phyloP scores from a whole-genome alignment of 2,113 vertebrate genomes.

The Melanotaenia duboulayi region DNA sequence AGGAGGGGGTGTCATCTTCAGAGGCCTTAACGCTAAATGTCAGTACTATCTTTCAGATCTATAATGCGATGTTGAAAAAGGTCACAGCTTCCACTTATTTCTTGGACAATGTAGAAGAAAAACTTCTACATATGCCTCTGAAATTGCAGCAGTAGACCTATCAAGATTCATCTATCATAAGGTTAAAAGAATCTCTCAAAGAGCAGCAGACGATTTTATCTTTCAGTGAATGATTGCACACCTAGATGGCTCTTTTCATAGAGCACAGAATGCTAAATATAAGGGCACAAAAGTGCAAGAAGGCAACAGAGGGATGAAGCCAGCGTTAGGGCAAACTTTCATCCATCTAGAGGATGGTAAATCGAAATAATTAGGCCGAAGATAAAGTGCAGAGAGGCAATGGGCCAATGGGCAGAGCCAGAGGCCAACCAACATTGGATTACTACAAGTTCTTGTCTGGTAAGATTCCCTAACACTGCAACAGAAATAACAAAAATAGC shows the following conservation, averaged over 20 bases:
- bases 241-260: constrained; percentile 6
- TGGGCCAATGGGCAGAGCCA: constrained; percentile 13
- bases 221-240: constrained; percentile 37
- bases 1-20: constrained; percentile 41
- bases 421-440: constrained; percentile 14
- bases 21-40: constrained; percentile 48
- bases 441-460: neutral
- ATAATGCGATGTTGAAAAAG: constrained; percentile 50
- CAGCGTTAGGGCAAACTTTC: constrained; percentile 14
- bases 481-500: neutral
- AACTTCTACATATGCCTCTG: neutral
- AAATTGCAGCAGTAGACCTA: neutral
- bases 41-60: constrained; percentile 63
- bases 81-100: constrained; percentile 47
- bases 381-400: constrained; percentile 26
- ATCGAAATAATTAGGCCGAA: constrained; percentile 50
- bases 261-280: constrained; percentile 19
- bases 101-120: constrained; percentile 11
- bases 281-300: constrained; percentile 7
- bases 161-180: neutral
- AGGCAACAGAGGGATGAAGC: constrained; percentile 12
- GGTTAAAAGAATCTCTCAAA: constrained; percentile 6
- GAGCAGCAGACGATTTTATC: constrained; percentile 34
- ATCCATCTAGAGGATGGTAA: constrained; percentile 41
- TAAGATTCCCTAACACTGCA: neutral